phyloP scores from a whole-genome alignment of 1,140 invertebrate species.

The Protaetia brevitarsis region DNA sequence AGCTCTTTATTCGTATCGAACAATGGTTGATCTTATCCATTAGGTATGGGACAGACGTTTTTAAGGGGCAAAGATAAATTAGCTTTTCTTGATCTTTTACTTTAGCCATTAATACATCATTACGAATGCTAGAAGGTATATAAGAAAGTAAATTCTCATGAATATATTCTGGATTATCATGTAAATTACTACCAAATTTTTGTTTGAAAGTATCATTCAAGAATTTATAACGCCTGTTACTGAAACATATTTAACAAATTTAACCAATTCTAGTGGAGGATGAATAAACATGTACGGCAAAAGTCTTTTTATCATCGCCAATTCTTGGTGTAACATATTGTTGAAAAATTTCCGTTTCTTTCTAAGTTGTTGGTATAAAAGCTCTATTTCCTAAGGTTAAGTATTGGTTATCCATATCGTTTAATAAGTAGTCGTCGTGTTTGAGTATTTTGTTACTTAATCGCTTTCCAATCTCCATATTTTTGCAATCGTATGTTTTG shows the following conservation, averaged over 20 bases:
- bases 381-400: background rate
- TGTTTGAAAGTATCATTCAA: background rate
- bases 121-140: background rate
- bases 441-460: background rate
- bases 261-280: background rate
- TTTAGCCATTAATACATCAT: background rate
- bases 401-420: background rate
- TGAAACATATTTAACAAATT: background rate
- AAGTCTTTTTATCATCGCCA: background rate
- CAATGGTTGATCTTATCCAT: background rate
- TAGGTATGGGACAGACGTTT: background rate
- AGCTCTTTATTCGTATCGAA: background rate
- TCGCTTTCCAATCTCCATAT: background rate
- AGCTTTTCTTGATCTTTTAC: background rate
- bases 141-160: background rate
- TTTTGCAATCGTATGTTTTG: background rate
- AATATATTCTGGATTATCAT: background rate
- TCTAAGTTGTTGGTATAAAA: background rate
- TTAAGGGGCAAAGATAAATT: background rate
- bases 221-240: background rate
- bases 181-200: background rate
- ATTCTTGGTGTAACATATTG: background rate
- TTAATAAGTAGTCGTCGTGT: background rate
- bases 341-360: background rate
- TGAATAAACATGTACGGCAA: too few relatives aligned